Percentiles rank a stretch among this genome's conserved stretches.
Conservation (phyloP, 2,888 invertebrate species). For the Diaprepes abbreviatus region DNA sequence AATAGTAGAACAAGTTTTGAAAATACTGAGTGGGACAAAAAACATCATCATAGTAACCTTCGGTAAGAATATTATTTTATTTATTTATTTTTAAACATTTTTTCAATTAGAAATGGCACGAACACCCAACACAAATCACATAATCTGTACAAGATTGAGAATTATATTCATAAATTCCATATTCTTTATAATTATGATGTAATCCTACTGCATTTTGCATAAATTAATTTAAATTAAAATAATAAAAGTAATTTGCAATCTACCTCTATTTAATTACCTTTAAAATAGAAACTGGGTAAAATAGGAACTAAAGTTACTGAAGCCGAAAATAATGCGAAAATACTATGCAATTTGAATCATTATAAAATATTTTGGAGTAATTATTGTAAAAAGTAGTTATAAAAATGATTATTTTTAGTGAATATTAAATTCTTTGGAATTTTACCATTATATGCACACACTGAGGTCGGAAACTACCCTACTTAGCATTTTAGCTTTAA, state of each 20-base stretch:
- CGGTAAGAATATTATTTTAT: no score
- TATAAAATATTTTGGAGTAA: constrained; percentile 1
- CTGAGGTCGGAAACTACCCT: no score
- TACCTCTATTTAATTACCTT: background rate
- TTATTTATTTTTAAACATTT: no score
- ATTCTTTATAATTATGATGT: constrained; percentile 16
- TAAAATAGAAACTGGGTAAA: constrained; percentile 2
- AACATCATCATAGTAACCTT: no score
- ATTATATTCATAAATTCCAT: background rate
- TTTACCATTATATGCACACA: no score
- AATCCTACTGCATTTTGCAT: constrained; percentile 2
- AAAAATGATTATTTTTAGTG: background rate
- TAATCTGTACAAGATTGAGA: background rate
- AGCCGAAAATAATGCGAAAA: constrained; percentile 13
- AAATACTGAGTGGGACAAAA: no score
- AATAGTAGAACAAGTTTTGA: no score
- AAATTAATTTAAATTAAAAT: constrained; percentile 4
- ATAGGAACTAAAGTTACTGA: background rate
- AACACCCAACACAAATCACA: background rate
- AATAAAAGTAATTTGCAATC: constrained; percentile 4
- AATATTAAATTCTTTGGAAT: background rate
- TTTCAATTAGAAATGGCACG: background rate
- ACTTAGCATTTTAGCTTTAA: no score
- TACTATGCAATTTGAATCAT: background rate
- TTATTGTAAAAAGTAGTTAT: background rate